A percentile compares a stretch with the other conserved stretches of the same genome.
Evolutionary conservation across 2,888 invertebrate genomes (phyloP).

Genomic region (Heliconius ismenius): DNA sequence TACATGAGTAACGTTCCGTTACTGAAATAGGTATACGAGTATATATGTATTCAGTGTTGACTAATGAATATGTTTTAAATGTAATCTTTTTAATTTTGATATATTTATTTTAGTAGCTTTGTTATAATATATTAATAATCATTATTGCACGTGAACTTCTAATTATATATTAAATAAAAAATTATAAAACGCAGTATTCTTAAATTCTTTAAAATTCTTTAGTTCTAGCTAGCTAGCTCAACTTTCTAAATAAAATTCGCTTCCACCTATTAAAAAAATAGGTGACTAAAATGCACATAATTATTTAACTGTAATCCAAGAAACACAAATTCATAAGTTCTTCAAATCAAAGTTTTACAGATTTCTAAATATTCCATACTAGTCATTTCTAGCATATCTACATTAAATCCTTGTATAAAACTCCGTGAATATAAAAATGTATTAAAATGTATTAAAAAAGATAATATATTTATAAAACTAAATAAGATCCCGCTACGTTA

Average conservation of each 20-base stretch:
- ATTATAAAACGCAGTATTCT: not conserved
- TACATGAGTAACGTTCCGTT: constrained; percentile 50
- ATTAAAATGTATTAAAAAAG: no score
- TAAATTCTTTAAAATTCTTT: no score
- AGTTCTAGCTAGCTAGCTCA: no score
- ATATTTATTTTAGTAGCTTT: not conserved
- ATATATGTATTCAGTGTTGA: constrained; percentile 25
- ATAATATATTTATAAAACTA: no score
- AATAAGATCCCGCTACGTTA: no score
- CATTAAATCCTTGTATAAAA: not conserved
- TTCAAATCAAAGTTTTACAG: not conserved
- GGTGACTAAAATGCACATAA: not conserved
- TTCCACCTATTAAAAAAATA: not conserved
- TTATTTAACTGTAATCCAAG: not conserved
- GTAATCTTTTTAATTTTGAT: not conserved
- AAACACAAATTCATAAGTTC: not conserved
- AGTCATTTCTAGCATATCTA: not conserved
- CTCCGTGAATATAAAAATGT: no score
- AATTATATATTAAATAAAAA: not conserved
- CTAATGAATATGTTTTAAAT: not conserved
- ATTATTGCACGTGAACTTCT: not conserved
- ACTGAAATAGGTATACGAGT: not conserved
- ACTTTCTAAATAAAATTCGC: not conserved
- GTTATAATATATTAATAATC: not conserved
- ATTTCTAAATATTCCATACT: no score